Conservation (phyloP, 92 coral and sea anemone species). For the Palythoa grandis region DNA sequence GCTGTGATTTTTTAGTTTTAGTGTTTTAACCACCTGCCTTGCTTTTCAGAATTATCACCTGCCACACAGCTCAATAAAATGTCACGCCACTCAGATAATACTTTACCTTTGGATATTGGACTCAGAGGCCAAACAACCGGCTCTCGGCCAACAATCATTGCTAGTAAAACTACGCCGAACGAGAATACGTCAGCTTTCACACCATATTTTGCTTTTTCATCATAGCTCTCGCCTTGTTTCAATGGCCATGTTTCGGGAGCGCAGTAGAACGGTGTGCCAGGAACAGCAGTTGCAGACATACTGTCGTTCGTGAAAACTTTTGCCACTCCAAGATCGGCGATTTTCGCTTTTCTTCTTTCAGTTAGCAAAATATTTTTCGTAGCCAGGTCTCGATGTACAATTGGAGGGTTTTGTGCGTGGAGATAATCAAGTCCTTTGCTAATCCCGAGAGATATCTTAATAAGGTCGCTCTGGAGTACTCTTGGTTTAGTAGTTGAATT, state of each 20-base stretch:
- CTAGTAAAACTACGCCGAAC: constrained; percentile 74
- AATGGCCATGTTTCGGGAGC: constrained; percentile 84
- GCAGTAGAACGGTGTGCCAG: constrained; percentile 82
- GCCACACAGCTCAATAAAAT: not conserved
- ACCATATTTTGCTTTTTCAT: constrained; percentile 61
- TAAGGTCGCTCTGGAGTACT: constrained; percentile 47
- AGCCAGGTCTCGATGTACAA: constrained; percentile 82
- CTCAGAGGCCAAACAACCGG: constrained; percentile 65
- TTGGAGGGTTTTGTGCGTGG: constrained; percentile 58
- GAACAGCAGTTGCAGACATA: constrained; percentile 69
- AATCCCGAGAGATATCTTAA: constrained; percentile 62
- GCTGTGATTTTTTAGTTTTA: not conserved
- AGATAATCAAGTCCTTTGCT: constrained; percentile 73
- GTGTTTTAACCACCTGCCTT: not conserved
- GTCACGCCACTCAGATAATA: not conserved
- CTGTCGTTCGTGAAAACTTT: constrained; percentile 71
- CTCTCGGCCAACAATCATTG: constrained; percentile 76
- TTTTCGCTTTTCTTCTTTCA: constrained; percentile 60
- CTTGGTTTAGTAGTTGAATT: constrained; percentile 63
- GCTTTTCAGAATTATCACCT: not conserved
- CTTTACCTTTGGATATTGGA: constrained; percentile 60
- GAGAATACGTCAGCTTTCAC: constrained; percentile 81
- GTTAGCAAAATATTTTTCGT: constrained; percentile 77
- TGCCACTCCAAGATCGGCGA: constrained; percentile 84
- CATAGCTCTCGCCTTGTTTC: constrained; percentile 35